Evolutionary conservation across 2,113 vertebrate species (phyloP).

Genomic region (Sapayoa aenigma): DNA sequence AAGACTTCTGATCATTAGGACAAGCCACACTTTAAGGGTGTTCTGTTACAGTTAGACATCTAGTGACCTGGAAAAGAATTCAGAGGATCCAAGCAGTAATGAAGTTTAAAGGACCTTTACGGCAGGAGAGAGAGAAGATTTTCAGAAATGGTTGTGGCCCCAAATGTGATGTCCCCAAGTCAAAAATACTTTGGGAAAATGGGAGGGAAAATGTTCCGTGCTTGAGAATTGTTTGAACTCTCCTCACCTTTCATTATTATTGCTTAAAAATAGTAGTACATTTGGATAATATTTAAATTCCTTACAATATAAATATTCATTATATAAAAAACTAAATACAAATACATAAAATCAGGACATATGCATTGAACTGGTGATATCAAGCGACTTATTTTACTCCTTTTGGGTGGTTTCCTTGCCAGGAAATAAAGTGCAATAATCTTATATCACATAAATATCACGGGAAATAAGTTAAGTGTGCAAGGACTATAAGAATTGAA

Average conservation of each 20-base stretch:
- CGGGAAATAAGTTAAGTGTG: background rate
- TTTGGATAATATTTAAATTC: background rate
- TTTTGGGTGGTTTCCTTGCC: background rate
- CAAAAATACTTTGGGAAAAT: background rate
- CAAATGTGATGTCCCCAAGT: background rate
- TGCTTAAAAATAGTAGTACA: background rate
- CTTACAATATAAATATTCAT: background rate
- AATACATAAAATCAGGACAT: background rate
- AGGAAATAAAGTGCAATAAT: background rate
- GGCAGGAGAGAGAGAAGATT: background rate
- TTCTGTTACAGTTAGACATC: background rate
- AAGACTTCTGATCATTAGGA: background rate
- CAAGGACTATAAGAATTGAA: background rate
- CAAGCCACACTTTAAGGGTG: background rate
- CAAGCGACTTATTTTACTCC: background rate
- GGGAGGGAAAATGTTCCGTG: background rate
- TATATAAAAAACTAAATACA: background rate
- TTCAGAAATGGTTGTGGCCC: background rate
- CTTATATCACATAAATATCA: background rate
- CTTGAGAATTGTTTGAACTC: background rate
- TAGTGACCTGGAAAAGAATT: conserved; percentile 8
- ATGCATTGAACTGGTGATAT: background rate
- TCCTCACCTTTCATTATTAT: background rate
- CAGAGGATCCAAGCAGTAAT: background rate
- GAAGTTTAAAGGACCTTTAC: background rate